These are phyloP conservation scores for Gephyroberyx darwinii DNA, from an alignment of 2,797 vertebrate genomes.

Conservation along the genomic window DNA sequence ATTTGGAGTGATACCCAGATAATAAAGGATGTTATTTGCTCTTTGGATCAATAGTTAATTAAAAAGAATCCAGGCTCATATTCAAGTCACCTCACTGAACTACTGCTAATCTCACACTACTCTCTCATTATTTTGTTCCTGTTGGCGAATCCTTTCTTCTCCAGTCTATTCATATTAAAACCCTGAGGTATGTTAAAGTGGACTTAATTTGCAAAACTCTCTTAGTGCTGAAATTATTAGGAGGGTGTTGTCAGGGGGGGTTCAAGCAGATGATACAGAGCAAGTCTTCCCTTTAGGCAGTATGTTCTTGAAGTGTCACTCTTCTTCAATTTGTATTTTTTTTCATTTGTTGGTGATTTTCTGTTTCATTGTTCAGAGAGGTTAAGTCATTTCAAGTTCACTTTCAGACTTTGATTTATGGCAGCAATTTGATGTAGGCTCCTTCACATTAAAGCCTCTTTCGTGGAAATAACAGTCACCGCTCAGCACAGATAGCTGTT, in stretches of 20 bases:
- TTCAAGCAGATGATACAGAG: conserved; percentile 12
- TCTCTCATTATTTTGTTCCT: background rate
- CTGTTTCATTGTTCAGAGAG: background rate
- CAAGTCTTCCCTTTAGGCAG: conserved; percentile 1
- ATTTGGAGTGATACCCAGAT: background rate
- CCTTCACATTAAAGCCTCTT: conserved; percentile 2
- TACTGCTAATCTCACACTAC: conserved; percentile 1
- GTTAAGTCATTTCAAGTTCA: conserved; percentile 7
- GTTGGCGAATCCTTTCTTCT: conserved; percentile 18
- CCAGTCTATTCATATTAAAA: background rate
- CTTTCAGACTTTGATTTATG: background rate
- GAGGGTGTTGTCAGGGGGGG: conserved; percentile 31
- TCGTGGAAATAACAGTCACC: background rate
- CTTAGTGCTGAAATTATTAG: conserved; percentile 31
- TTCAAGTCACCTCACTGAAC: background rate
- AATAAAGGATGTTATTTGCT: conserved; percentile 4
- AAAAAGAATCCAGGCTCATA: conserved; percentile 14
- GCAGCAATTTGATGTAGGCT: background rate
- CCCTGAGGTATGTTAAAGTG: conserved; percentile 28
- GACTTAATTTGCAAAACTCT: conserved; percentile 37
- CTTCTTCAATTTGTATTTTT: background rate
- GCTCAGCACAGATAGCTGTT: conserved; percentile 20
- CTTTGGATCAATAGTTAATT: conserved; percentile 51
- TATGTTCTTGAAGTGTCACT: conserved; percentile 25
- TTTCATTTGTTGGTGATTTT: background rate